Evolutionary conservation across 2,797 vertebrate species (phyloP), one percentile per base, ranked within the genome.

Genomic region (Typhlichthys eigenmanni): DNA sequence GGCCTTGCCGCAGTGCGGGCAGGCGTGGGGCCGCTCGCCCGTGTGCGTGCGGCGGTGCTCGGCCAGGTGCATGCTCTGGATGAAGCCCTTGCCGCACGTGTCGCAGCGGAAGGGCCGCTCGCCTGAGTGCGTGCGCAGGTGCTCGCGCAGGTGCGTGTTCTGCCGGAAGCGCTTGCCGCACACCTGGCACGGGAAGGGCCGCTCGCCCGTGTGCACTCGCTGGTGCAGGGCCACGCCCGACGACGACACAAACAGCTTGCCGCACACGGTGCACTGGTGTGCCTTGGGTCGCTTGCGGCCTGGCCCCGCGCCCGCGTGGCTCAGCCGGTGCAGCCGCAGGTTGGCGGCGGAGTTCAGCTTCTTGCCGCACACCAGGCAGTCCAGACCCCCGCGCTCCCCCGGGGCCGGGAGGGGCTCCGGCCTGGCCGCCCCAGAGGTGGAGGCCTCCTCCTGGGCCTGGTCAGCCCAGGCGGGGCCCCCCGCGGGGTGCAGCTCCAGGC

Each of bases 81-180:
- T 80, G 71, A 94, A 92, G 61, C 91, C 74, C 84, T 92, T 79
- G 4, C 86, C 81, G 13, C 86, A 84, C 47, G 88, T 80, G 45
- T 94, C 89, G 5, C 94, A 95, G 71, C 86, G 79, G 5, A 93
- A 93, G 0, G 94, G 93, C 24, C 93, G 83, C 13, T 94, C 90
- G 0, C 93, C 92, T 0, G 93, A 90, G 48, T 95, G 96, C 0
- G 94, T 94, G 73, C 93, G 94, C 80, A 95, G 87, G 81, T 96
- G 95, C 80, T 96, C 94, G 0, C 95, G 91, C 62, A 96, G 87
- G 81, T 95, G 95, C 0, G 94, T 94, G 82, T 93, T 93, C 62
- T 96, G 95, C 0, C 94, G 93, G 86, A 97, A 97, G 60, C 93
- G 92, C 73, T 95, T 95, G 47, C 94, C 92, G 0, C 95, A 95